Base-by-base conservation (phyloP, 2,797 vertebrate genomes). In the Petrocephalus sullivani region DNA sequence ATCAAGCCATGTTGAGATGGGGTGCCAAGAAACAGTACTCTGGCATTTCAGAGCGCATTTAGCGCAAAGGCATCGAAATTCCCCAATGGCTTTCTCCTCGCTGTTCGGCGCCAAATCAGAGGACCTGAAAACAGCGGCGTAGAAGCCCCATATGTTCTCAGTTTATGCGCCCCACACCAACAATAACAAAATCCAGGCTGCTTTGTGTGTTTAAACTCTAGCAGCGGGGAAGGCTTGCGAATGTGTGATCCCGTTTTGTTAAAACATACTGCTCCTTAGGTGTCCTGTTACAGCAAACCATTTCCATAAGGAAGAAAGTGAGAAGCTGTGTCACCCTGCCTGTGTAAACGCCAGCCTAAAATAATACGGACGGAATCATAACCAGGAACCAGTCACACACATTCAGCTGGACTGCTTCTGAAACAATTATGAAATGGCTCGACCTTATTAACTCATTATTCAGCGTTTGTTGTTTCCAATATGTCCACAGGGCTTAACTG, bases 31-130 rank as follows among this genome's bases (percentile, higher is more conserved):
- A 90, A 87, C 53, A 28, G 60, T 54, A 88, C 89, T 88, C 87
- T 88, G 83, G 83, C 90, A 89, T 90, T 88, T 89, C 90, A 91
- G 88, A 89, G 89, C 90, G 90, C 91, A 91, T 91, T 93, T 92
- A 91, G 87, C 89, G 78, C 89, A 75, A 91, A 92, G 92, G 90
- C 86, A 88, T 82, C 56, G 85, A 90, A 93, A 92, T 91, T 89
- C 90, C 88, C 87, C 87, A 88, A 89, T 89, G 84, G 88, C 83
- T 87, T 87, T 90, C 75, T 89, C 46, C 87, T 71, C 81, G 3
- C 23, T 37, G 19, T 10, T 12, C 53, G 2, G 49, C 4, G n/a
- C 33, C 5, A 28, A 21, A 46, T 33, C 12, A 23, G 14, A 23
- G 21, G 49, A 67, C 37, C 49, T 33, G 23, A 54, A 28, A 87